Evolutionary conservation across 2,888 invertebrate genomes (phyloP), one percentile per base, ranked within the genome.

Genomic region (Phrixothrix hirtus): DNA sequence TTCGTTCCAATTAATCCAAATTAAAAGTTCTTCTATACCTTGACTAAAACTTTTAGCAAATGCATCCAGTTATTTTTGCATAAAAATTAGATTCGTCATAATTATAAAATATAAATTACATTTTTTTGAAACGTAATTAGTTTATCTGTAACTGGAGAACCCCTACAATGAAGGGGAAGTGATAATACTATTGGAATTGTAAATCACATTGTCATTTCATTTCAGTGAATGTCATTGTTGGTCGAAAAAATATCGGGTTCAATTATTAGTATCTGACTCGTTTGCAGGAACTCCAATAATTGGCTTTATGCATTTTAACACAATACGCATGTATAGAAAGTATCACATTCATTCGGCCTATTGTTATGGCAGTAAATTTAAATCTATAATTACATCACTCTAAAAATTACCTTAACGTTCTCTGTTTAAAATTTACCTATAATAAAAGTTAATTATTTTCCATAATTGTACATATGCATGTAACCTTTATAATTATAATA

Each of bases 161-260:
- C 60, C 58, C 59, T 46, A 53, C 47, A 49, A 27, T 46, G 51
- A 50, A 56, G 56, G 59, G 59, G 57, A 45, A 35, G 62, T 55
- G 63, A 65, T 65, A 65, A 65, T 63, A 59, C 63, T 59, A 64
- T 64, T 65, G 61, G 62, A 66, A 66, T 66, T 66, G 66, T 66
- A 66, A 66, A 66, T 66, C 66, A 66, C 62, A 64, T 66, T 64
- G 66, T 66, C 66, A 64, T 64, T 66, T 63, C 65, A 63, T 63
- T 64, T 64, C 61, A 61, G 61, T 61, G 62, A 59, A 61, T 58
- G 62, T 65, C 65, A 65, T 63, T 62, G 61, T 59, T 57, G 57
- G 54, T 47, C 36, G 64, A 57, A 64, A 61, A 61, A 62, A 64
- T 60, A 56, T 54, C 51, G 55, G 46, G 60, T 57, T 57, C 63